Percentiles rank a stretch among this genome's conserved stretches.
phyloP scores from a whole-genome alignment of 53 echinoderm and acorn worm genomes.

The Zoroaster sp. region DNA sequence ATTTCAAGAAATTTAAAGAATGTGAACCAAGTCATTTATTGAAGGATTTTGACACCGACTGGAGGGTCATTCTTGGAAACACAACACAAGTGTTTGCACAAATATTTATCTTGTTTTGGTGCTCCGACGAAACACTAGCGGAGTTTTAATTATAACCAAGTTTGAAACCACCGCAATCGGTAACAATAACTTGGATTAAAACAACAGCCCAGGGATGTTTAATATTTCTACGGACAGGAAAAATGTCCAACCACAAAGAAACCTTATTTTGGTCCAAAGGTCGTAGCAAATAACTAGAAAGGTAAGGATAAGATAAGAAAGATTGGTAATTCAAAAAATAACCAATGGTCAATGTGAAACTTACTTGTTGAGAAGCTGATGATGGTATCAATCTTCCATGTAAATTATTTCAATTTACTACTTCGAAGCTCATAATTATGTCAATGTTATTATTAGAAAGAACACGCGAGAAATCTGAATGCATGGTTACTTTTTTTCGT shows the following conservation, averaged over 20 bases:
- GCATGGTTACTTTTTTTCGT: no score
- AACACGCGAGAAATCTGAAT: no score
- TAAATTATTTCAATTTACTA: no score
- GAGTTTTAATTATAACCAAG: conserved; percentile 20
- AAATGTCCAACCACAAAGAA: neutral
- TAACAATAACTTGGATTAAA: neutral
- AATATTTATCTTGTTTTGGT: conserved; percentile 14
- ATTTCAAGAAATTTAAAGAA: conserved; percentile 16
- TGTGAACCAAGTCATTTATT: neutral
- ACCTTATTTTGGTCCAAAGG: no score
- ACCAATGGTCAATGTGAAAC: no score
- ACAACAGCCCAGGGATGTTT: neutral
- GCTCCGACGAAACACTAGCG: conserved; percentile 5
- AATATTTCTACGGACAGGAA: neutral
- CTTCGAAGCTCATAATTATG: no score
- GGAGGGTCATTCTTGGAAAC: neutral
- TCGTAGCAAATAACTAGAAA: no score
- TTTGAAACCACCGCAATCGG: neutral
- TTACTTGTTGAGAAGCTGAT: no score
- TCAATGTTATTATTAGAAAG: no score
- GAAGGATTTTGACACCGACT: neutral
- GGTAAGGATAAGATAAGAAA: no score
- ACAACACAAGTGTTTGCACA: conserved; percentile 12
- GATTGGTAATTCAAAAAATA: no score
- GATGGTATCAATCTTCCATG: no score